phyloP scores from a whole-genome alignment of 2,113 vertebrate genomes.

The Aegotheles bennettii region DNA sequence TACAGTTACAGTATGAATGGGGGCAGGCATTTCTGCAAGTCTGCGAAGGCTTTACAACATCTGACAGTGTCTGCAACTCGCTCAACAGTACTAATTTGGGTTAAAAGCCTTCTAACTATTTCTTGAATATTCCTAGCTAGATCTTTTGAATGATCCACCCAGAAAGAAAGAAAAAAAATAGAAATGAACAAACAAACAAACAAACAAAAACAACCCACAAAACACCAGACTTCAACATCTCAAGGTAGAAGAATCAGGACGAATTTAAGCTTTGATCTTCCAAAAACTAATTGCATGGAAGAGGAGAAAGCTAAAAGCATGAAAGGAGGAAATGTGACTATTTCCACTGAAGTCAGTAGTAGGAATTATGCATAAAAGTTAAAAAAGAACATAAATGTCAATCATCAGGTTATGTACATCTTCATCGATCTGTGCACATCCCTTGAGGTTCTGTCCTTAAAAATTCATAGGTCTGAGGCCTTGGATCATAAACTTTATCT shows the following conservation, averaged over 20 bases:
- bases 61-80: neutral
- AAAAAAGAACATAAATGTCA: slow-evolving; percentile 11
- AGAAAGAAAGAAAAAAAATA: neutral
- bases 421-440: neutral
- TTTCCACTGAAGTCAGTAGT: slow-evolving; percentile 26
- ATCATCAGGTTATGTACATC: slow-evolving; percentile 3
- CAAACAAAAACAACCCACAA: neutral
- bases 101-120: neutral
- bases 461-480: slow-evolving; percentile 3
- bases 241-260: neutral
- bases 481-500: slow-evolving; percentile 28
- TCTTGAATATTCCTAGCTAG: neutral
- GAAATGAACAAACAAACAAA: neutral
- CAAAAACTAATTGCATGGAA: slow-evolving; percentile 23
- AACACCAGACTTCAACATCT: slow-evolving; percentile 7
- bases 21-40: neutral
- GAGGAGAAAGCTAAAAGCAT: slow-evolving; percentile 17
- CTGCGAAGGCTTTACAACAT: neutral
- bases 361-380: slow-evolving; percentile 11
- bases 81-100: neutral
- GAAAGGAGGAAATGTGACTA: slow-evolving; percentile 22
- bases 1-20: neutral
- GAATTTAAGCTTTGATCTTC: slow-evolving; percentile 46
- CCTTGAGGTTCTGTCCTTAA: slow-evolving; percentile 29
- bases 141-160: neutral